phyloP scores from a whole-genome alignment of 2,797 vertebrate genomes.

The Phrynocephalus guinanensis region DNA sequence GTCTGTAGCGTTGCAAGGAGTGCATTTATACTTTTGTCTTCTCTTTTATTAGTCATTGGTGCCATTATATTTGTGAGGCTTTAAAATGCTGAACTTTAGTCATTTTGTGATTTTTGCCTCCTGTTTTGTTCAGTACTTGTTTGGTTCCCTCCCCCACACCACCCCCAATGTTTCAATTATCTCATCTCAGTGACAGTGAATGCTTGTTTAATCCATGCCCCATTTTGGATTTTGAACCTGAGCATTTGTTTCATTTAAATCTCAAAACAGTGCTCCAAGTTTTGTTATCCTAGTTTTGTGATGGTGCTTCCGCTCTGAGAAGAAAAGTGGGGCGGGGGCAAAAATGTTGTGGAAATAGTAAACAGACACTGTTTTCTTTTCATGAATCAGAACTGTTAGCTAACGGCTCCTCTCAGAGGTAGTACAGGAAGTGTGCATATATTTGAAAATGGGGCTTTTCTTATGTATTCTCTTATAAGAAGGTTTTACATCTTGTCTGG shows the following conservation, averaged over 20 bases:
- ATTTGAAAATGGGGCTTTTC: neutral
- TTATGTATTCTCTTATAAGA: neutral
- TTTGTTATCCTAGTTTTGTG: neutral
- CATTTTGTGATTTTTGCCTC: neutral
- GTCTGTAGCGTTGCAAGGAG: too few species aligned
- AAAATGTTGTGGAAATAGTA: conserved; percentile 8
- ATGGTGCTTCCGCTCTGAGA: conserved; percentile 22
- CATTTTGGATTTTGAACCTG: conserved; percentile 26
- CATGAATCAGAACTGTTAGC: conserved; percentile 59
- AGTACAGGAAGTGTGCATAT: conserved; percentile 37
- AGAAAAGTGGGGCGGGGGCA: neutral
- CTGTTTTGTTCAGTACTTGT: neutral
- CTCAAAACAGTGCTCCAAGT: neutral
- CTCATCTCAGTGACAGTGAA: neutral
- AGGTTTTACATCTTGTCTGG: neutral
- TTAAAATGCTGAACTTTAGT: neutral
- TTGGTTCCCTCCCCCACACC: neutral
- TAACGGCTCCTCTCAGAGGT: conserved; percentile 75
- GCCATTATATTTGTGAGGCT: neutral
- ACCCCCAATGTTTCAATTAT: neutral
- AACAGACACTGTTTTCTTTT: conserved; percentile 8
- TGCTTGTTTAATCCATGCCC: conserved; percentile 15
- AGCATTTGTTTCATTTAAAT: neutral
- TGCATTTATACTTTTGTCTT: neutral
- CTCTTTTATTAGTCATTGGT: conserved; percentile 5